Evolutionary conservation across 2,888 invertebrate genomes (phyloP).

Genomic region (Pseudococcus viburni): DNA sequence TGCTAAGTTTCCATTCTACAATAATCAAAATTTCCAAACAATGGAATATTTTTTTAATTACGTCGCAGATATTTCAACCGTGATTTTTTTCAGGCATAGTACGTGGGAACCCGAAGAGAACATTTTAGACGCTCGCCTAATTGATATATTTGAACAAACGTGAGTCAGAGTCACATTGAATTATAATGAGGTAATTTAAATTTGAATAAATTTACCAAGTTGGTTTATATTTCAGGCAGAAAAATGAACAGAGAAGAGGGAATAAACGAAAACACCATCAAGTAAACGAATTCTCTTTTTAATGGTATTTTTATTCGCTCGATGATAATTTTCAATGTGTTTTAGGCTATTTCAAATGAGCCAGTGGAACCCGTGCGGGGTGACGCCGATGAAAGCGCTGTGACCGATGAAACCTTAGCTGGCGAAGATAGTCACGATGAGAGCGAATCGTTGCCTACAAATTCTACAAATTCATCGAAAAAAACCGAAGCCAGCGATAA

Average conservation of each 20-base stretch:
- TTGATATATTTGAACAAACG: slow-evolving; percentile 89
- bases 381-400: no score
- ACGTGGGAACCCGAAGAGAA: slow-evolving; percentile 99
- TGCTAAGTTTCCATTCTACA: no score
- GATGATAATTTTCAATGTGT: background rate
- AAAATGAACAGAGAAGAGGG: slow-evolving; percentile 76
- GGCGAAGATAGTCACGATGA: no score
- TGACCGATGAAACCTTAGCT: no score
- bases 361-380: no score
- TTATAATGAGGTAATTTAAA: background rate
- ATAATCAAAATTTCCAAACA: no score
- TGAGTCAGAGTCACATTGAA: slow-evolving; percentile 67
- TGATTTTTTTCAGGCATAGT: slow-evolving; percentile 76
- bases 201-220: background rate
- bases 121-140: slow-evolving; percentile 90
- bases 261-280: slow-evolving; percentile 78
- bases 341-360: slow-evolving; percentile 70
- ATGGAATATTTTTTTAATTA: background rate
- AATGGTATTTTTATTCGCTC: background rate
- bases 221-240: slow-evolving; percentile 70
- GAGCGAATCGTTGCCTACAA: background rate
- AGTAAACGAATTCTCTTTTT: slow-evolving; percentile 66
- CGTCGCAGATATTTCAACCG: background rate
- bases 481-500: background rate
- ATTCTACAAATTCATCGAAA: background rate